Conservation (phyloP, 2,113 vertebrate genomes). For the Sturnus vulgaris region DNA sequence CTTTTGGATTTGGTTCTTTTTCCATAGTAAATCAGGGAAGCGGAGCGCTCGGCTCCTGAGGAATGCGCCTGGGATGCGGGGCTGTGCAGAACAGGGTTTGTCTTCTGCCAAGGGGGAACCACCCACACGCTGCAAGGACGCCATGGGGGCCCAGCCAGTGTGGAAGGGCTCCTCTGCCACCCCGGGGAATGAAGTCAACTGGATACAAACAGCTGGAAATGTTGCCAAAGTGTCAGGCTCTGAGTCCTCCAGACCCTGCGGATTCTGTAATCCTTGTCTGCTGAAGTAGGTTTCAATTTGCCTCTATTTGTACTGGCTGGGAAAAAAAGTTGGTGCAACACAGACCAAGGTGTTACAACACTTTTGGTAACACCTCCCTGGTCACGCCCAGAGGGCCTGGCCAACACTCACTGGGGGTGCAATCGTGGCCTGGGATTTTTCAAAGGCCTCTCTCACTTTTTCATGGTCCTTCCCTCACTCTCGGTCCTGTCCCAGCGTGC, state of each 20-base stretch:
- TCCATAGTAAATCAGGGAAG: neutral
- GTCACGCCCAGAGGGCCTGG: neutral
- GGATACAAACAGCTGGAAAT: conserved; percentile 15
- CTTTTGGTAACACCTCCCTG: neutral
- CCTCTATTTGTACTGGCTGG: neutral
- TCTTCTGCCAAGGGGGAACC: neutral
- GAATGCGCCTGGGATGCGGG: neutral
- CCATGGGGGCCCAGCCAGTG: neutral
- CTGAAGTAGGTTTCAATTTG: neutral
- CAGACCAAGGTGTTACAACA: neutral
- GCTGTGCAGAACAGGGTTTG: accelerated
- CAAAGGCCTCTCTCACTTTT: neutral
- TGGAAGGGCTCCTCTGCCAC: neutral
- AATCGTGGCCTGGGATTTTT: neutral
- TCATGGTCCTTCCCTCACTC: neutral
- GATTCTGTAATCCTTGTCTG: neutral
- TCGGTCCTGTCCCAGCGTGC: neutral
- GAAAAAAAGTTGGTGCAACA: neutral
- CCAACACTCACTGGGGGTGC: neutral
- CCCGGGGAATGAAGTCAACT: neutral
- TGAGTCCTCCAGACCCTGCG: accelerated
- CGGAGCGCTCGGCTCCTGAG: accelerated
- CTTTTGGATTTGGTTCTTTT: neutral
- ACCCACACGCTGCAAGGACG: neutral
- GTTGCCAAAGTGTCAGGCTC: neutral